Evolutionary conservation across 2,888 invertebrate genomes (phyloP).

Genomic region (Protula sp.): DNA sequence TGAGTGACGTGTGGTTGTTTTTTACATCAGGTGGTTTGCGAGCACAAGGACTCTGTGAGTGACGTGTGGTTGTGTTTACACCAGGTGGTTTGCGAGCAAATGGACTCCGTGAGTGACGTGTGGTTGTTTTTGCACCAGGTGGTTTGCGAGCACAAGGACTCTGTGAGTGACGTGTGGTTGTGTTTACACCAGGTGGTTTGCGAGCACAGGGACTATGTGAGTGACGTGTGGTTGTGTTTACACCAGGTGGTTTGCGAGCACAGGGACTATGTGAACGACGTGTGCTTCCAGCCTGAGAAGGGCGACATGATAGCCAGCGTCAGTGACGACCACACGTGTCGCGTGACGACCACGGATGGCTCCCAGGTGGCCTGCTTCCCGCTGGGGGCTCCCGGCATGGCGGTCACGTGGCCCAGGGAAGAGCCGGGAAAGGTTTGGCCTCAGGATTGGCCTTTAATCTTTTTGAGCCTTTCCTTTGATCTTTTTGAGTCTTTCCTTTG

Average conservation of each 20-base stretch:
- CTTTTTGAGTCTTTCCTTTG: not conserved
- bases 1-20: no score
- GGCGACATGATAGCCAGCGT: conserved; percentile 68
- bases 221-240: no score
- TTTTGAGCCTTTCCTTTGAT: not conserved
- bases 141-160: no score
- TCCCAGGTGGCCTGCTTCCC: conserved; percentile 61
- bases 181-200: no score
- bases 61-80: no score
- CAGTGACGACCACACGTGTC: conserved; percentile 71
- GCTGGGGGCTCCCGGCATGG: conserved; percentile 62
- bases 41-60: no score
- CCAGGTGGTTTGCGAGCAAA: no score
- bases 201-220: no score
- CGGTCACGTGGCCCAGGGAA: conserved; percentile 66
- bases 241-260: conserved; percentile 64
- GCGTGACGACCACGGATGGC: conserved; percentile 61
- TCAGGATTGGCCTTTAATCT: not conserved
- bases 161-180: no score
- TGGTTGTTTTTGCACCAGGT: no score
- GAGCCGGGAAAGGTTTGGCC: conserved; percentile 61
- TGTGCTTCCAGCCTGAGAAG: conserved; percentile 64
- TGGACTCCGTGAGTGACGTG: no score
- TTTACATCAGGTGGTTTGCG: no score
- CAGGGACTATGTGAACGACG: conserved; percentile 65